Base-by-base conservation (phyloP, 2,888 invertebrate genomes). In the Punctoribates punctum region DNA sequence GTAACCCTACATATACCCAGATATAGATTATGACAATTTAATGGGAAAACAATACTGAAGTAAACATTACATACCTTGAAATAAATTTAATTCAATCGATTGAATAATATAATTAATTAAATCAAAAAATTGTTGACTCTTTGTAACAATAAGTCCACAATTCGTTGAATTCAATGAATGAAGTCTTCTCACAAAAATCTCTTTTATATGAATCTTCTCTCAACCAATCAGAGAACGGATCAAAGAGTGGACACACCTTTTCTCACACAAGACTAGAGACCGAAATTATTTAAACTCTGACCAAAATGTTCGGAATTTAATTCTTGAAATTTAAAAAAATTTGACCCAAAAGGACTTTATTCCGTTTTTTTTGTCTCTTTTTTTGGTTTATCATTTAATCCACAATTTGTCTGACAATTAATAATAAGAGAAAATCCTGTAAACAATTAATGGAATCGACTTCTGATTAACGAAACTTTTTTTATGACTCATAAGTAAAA, bases 121-220 rank as follows among this genome's bases (percentile, higher is more conserved):
- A 27, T 11, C 1, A 23, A 60, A 17, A 60, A 60, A 60, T 60
- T 60, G 60, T 60, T 60, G 17, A 60, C 60, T 27, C 1, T 27
- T 27, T 27, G 60, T 60, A 60, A 60, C 60, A 60, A 60, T 27
- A 27, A 60, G 60, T 27, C 13, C 13, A 60, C 60, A 60, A 60
- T 60, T 60, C 27, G 60, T 60, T 27, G 13, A 60, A 60, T 60
- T 60, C 27, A 27, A 60, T 60, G 60, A 60, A 27, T 60, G 60
- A 4, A 11, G 3, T 6, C 20, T 60, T 5, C 5, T 1, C 15
- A 0, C 27, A 27, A 60, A 60, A 1, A 13, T 15, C 5, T 9
- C 25, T 23, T 51, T 51, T 60, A 60, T 60, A 60, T 27, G 11
- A 13, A 5, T 8, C 27, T 60, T 25, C 2, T 27, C 1, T 27